Conservation (phyloP, 1,140 invertebrate genomes). For the Physella acuta region DNA sequence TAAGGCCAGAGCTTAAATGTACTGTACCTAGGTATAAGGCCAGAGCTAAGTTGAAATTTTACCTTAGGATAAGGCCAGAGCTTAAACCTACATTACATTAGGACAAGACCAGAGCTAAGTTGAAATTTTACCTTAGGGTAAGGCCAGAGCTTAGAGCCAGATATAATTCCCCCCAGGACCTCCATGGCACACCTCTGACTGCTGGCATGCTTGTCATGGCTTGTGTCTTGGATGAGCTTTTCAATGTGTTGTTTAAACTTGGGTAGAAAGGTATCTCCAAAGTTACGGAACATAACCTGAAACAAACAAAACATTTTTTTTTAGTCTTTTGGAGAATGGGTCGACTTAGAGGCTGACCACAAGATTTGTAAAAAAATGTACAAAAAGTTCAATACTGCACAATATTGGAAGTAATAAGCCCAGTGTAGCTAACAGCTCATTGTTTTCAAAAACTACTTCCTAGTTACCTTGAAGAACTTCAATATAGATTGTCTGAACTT, state of each 20-base stretch:
- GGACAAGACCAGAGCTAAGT: too few species aligned
- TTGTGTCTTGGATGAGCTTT: slow-evolving; percentile 68
- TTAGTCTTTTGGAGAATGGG: too few species aligned
- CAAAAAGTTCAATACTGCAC: too few species aligned
- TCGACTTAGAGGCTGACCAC: too few species aligned
- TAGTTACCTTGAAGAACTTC: slow-evolving; percentile 75
- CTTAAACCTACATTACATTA: too few species aligned
- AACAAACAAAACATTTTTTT: too few species aligned
- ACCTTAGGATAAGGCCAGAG: slow-evolving; percentile 70
- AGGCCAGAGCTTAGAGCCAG: slow-evolving; percentile 82
- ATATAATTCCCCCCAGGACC: slow-evolving; percentile 74
- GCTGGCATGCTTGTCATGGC: slow-evolving; percentile 72
- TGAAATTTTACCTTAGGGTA: slow-evolving; percentile 69
- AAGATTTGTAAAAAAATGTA: too few species aligned
- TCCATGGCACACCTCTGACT: slow-evolving; percentile 83
- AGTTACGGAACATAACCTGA: slow-evolving; percentile 77
- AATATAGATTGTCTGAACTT: slow-evolving; percentile 73
- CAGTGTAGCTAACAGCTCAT: too few species aligned
- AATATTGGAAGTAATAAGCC: too few species aligned
- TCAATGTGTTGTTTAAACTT: slow-evolving; percentile 70
- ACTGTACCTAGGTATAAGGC: too few species aligned
- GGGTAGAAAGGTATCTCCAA: slow-evolving; percentile 69
- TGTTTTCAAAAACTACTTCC: slow-evolving; percentile 29
- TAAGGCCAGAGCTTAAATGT: too few species aligned
- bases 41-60: too few species aligned